Conservation (phyloP, 2,888 invertebrate species). For the Epirrita christyi region DNA sequence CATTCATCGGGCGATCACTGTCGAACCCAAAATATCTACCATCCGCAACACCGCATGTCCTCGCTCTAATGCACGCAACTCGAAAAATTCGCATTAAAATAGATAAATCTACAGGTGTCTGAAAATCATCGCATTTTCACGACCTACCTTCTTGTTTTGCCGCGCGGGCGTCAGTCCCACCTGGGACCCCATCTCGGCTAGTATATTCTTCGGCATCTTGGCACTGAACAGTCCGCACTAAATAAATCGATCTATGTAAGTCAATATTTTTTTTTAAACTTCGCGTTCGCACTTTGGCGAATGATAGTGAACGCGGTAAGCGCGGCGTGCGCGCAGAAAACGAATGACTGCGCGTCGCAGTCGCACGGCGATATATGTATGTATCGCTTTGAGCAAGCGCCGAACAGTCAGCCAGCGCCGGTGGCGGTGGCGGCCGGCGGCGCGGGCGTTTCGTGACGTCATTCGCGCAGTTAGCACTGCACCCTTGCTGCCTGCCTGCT, state of each 20-base stretch:
- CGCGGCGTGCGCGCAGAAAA: slow-evolving; percentile 65
- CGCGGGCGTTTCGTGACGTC: slow-evolving; percentile 57
- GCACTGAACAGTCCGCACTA: slow-evolving; percentile 55
- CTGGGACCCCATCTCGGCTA: slow-evolving; percentile 81
- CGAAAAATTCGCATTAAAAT: slow-evolving; percentile 25
- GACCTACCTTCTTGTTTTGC: slow-evolving; percentile 71
- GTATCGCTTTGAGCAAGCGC: slow-evolving; percentile 37
- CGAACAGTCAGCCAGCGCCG: background rate
- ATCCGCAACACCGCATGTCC: slow-evolving; percentile 19
- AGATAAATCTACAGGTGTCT: slow-evolving; percentile 1
- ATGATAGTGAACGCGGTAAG: slow-evolving; percentile 58
- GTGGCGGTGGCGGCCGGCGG: slow-evolving; percentile 13
- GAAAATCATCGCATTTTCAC: slow-evolving; percentile 7
- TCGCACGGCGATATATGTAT: slow-evolving; percentile 63
- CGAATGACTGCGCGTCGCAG: slow-evolving; percentile 64
- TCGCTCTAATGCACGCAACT: slow-evolving; percentile 20
- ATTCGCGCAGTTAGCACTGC: slow-evolving; percentile 36
- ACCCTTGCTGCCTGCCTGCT: slow-evolving; percentile 15
- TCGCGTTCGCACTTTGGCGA: slow-evolving; percentile 49
- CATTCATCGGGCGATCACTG: slow-evolving; percentile 60
- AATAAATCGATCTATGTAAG: slow-evolving; percentile 8
- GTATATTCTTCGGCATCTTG: slow-evolving; percentile 78
- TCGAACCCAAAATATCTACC: slow-evolving; percentile 56
- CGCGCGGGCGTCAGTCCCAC: slow-evolving; percentile 75
- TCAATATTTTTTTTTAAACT: slow-evolving; percentile 43